These are phyloP conservation scores for Mesoligia furuncula DNA, from an alignment of 2,888 invertebrate species.

Conservation along the genomic window DNA sequence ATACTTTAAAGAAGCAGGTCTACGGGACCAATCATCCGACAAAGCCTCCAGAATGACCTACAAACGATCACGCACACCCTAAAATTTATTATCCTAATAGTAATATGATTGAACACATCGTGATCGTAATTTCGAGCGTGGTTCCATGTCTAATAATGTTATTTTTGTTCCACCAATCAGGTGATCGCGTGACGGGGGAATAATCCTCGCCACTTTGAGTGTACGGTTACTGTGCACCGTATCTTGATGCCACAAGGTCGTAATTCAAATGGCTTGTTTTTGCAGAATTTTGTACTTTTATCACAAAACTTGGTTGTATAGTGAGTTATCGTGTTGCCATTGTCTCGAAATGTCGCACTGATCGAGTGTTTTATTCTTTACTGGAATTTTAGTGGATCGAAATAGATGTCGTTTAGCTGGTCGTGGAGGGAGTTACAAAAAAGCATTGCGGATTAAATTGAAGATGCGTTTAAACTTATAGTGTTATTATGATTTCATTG, in stretches of 20 bases:
- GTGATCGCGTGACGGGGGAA: constrained; percentile 77
- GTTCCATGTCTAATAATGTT: constrained; percentile 81
- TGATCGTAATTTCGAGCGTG: constrained; percentile 76
- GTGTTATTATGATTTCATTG: not conserved
- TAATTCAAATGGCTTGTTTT: constrained; percentile 51
- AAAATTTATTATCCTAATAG: constrained; percentile 76
- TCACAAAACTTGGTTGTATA: constrained; percentile 72
- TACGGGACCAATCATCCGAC: constrained; percentile 31
- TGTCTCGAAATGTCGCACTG: constrained; percentile 75
- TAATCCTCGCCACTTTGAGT: constrained; percentile 59
- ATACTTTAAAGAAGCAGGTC: constrained; percentile 19
- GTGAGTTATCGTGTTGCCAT: constrained; percentile 75
- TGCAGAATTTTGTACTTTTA: constrained; percentile 61
- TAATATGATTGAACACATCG: constrained; percentile 79
- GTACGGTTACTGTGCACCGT: constrained; percentile 58
- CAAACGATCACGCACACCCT: constrained; percentile 71
- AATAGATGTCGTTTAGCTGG: constrained; percentile 67
- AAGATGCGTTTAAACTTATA: not conserved
- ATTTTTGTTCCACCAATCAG: constrained; percentile 79
- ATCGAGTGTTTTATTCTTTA: constrained; percentile 77
- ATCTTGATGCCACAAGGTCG: constrained; percentile 62
- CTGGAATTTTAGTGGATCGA: constrained; percentile 69
- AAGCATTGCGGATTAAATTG: constrained; percentile 17
- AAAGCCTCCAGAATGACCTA: constrained; percentile 61
- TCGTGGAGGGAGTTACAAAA: constrained; percentile 40